A percentile compares a stretch with the other conserved stretches of the same genome.
These are phyloP conservation scores for Lymantria monacha DNA, from an alignment of 2,888 invertebrate genomes.

Conservation along the genomic window DNA sequence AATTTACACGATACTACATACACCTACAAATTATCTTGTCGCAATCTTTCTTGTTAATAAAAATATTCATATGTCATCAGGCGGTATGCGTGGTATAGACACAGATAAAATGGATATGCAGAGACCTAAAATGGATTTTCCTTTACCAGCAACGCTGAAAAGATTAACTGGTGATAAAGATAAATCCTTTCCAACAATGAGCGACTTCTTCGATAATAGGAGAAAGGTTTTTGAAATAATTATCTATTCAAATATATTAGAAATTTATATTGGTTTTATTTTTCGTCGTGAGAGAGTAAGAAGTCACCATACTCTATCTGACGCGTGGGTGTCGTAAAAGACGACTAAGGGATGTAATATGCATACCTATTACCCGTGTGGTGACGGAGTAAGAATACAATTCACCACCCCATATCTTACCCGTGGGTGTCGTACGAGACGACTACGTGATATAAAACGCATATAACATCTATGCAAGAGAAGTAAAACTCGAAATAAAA, in stretches of 20 bases:
- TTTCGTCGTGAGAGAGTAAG: not conserved
- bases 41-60: not conserved
- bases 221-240: slow-evolving; percentile 44
- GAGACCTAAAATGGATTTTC: slow-evolving; percentile 69
- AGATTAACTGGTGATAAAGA: slow-evolving; percentile 56
- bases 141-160: slow-evolving; percentile 60
- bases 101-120: slow-evolving; percentile 61
- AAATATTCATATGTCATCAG: slow-evolving; percentile 35
- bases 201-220: slow-evolving; percentile 72
- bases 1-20: not conserved
- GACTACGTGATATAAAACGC: no score
- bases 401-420: no score
- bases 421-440: no score
- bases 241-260: not conserved
- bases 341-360: no score
- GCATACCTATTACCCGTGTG: no score
- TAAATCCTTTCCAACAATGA: slow-evolving; percentile 73
- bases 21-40: not conserved
- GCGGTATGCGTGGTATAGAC: slow-evolving; percentile 59
- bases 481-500: no score
- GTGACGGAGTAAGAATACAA: not conserved
- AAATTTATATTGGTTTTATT: not conserved
- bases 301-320: no score
- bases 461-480: no score
- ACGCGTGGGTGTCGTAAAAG: no score